Conservation (phyloP, 2,797 vertebrate genomes). For the Okamejei kenojei region DNA sequence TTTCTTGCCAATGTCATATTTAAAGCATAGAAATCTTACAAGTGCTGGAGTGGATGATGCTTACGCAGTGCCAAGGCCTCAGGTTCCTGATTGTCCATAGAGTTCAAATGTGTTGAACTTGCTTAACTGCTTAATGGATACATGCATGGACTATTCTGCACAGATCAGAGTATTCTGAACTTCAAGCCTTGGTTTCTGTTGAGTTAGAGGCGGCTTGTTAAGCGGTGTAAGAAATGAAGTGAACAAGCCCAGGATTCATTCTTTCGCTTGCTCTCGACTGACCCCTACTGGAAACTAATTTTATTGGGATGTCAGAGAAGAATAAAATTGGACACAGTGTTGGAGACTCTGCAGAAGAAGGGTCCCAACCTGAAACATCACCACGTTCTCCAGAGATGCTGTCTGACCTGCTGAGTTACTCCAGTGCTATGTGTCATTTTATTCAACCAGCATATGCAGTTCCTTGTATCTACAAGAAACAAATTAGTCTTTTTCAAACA, state of each 20-base stretch:
- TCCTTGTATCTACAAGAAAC: too few species aligned
- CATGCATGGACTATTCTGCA: neutral
- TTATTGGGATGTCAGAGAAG: neutral
- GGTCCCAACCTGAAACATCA: too few species aligned
- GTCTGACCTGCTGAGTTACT: too few species aligned
- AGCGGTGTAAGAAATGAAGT: neutral
- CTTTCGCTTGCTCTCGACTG: neutral
- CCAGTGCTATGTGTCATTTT: too few species aligned
- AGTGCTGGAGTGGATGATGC: neutral
- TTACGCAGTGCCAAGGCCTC: neutral
- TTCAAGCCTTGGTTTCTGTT: neutral
- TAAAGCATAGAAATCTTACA: neutral
- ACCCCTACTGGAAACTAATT: constrained; percentile 18
- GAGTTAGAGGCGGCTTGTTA: neutral
- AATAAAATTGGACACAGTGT: neutral
- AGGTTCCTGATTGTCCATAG: neutral
- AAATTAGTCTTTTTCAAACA: too few species aligned
- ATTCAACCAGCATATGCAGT: too few species aligned
- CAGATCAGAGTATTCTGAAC: neutral
- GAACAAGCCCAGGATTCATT: neutral
- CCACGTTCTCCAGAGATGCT: too few species aligned
- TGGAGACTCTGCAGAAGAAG: too few species aligned
- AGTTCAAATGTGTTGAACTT: neutral
- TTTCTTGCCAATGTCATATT: neutral
- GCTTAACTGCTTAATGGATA: neutral